Base-by-base conservation (phyloP, 2,113 vertebrate species). In the Speoplatyrhinus poulsoni region DNA sequence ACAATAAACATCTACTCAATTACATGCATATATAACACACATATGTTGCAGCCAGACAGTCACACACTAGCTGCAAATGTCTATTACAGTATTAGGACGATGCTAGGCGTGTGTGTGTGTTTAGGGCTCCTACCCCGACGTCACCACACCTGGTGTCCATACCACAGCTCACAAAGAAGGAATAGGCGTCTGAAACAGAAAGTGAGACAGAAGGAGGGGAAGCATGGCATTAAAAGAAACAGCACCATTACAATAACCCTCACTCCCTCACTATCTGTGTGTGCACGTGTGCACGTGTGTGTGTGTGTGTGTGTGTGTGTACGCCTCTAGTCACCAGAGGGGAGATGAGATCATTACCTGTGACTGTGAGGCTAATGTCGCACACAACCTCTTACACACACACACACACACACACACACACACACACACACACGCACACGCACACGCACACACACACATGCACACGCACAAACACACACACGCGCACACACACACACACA, bases 261-360 rank as follows among this genome's bases (percentile, higher is more conserved):
- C 76, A 86, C 72, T 83, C 75, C 70, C 72, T 83, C 63, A 60
- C 58, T 13, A 26, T 15, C 6, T 50, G 26, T 49, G 26, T 36
- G 32, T 32, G 19, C 26, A 6, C 9, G 57, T 13, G 32, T 59
- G 57, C 15, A 10, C 19, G 62, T 59, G 26, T 62, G 46, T 5
- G 26, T 67, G 61, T 33, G 63, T 65, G 55, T 65, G 50, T 36
- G 62, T 65, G 36, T 55, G 54, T 56, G 54, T 17, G 15, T 56
- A 41, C 36, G 36, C 74, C 66, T 79, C 72, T 70, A 80, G 82
- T 87, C 81, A 80, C 79, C 76, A 69, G 65, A n/a, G 60, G 76
- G 75, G 71, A 85, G 80, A 88, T 84, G 86, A 90, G 79, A 88
- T 89, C 87, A 90, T 89, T 90, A 90, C 87, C 85, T 87, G 85